Base-by-base conservation (phyloP, 2,113 vertebrate species). In the Lethenteron reissneri region DNA sequence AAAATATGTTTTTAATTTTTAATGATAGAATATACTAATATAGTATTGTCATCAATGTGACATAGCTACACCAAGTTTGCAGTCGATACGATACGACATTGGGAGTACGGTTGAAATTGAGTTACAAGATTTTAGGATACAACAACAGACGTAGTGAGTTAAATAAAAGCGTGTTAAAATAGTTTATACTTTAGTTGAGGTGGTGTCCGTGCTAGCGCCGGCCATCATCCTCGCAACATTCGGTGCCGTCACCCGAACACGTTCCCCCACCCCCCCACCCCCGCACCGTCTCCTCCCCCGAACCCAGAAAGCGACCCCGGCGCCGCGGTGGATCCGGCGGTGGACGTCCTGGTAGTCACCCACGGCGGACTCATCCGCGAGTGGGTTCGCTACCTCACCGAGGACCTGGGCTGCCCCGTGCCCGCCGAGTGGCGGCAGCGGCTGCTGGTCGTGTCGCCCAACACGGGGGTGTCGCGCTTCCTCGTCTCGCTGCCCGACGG, bases 351-450 rank as follows among this genome's bases (percentile, higher is more conserved):
- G 64, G 64, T 68, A 21, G 64, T 68, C n/a, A 68, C n/a, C 25
- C 64, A 68, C 11, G 64, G 64, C 25, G 64, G 64, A 68, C n/a
- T 21, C 64, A 68, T 68, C 64, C 64, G 64, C 64, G n/a, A 68
- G 64, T 68, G 64, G 64, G 11, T 68, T 21, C 64, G 21, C n/a
- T 21, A 68, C 11, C 64, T 68, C 9, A 21, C 25, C n/a, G n/a
- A 68, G n/a, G 64, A 68, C 64, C 64, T 68, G n/a, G 21, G 64
- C 64, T 68, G 64, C 64, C n/a, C 64, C 64, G 21, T 68, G n/a
- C 64, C 64, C n/a, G n/a, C 64, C n/a, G 64, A 25, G n/a, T 9
- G n/a, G 9, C 64, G 25, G n/a, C 25, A n/a, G 64, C 64, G 64
- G 25, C 64, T 68, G 9, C n/a, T 17, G n/a, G 64, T 68, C 9